These are phyloP conservation scores for Calyptomena viridis DNA, from an alignment of 2,113 vertebrate species.

Conservation along the genomic window DNA sequence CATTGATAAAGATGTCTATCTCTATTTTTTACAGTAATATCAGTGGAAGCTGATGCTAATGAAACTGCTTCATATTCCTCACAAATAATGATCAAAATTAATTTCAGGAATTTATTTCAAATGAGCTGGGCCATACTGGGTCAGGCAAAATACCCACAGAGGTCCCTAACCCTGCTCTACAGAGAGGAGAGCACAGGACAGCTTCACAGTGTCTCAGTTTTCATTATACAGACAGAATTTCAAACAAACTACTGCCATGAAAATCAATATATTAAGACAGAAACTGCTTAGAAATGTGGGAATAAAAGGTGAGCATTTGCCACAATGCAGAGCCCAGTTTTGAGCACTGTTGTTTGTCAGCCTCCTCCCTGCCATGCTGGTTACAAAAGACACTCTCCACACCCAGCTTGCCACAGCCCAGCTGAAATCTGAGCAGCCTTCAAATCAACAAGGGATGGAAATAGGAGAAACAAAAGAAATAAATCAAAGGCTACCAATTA, in stretches of 20 bases:
- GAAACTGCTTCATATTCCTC: neutral
- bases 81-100: neutral
- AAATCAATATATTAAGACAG: neutral
- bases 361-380: neutral
- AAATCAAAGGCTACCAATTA: constrained; percentile 8
- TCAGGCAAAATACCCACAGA: neutral
- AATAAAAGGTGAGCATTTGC: neutral
- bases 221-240: neutral
- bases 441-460: constrained; percentile 6
- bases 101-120: neutral
- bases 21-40: neutral
- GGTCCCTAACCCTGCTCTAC: neutral
- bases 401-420: neutral
- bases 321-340: neutral
- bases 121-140: neutral
- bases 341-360: neutral
- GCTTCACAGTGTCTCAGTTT: neutral
- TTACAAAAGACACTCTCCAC: neutral
- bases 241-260: neutral
- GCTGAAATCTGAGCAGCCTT: constrained; percentile 42
- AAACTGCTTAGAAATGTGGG: neutral
- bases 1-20: neutral
- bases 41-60: neutral
- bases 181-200: neutral
- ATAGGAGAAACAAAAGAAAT: constrained; percentile 11